Evolutionary conservation across 2,113 vertebrate species (phyloP).

Genomic region (Syrmaticus mikado): DNA sequence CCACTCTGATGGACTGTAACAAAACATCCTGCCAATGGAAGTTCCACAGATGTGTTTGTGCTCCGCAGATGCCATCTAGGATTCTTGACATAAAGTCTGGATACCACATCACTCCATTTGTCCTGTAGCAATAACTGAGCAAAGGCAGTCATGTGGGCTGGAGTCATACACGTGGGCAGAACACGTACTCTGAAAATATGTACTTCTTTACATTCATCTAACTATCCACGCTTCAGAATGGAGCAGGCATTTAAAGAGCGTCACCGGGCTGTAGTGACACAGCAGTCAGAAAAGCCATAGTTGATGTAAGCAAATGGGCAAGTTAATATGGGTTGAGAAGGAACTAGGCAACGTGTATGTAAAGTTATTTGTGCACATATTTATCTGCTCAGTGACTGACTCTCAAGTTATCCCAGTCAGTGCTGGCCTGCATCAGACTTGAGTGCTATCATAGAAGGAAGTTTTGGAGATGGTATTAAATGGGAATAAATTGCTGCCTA

Average conservation of each 20-base stretch:
- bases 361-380: background rate
- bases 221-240: background rate
- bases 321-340: background rate
- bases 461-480: background rate
- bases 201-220: background rate
- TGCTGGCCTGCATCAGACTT: background rate
- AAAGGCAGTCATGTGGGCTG: background rate
- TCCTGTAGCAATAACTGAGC: background rate
- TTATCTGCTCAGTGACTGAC: background rate
- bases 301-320: background rate
- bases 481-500: background rate
- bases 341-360: background rate
- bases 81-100: background rate
- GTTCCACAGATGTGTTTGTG: constrained; percentile 24
- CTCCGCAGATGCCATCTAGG: background rate
- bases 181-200: background rate
- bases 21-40: background rate
- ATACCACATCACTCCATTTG: rapidly evolving
- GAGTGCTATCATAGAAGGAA: background rate
- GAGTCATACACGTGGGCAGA: background rate
- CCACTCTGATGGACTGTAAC: constrained; percentile 61
- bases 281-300: background rate
- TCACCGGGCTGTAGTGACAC: background rate
- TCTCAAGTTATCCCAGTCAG: background rate
- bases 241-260: background rate